Conservation (phyloP, 2,797 vertebrate genomes). For the Enteromius paludinosus region DNA sequence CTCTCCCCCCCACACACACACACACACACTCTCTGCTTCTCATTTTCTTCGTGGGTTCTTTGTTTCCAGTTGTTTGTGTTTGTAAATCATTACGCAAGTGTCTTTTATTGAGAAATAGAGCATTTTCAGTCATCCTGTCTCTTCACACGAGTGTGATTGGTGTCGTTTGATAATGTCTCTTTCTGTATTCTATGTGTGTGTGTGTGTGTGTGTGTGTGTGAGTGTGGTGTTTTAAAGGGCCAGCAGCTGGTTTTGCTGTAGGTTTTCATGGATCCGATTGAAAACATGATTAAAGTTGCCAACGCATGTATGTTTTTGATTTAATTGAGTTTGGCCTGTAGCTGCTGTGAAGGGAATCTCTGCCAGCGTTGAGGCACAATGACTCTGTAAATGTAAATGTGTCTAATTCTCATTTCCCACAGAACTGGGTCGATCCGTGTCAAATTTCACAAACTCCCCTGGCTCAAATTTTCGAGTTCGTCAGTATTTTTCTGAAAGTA, state of each 20-base stretch:
- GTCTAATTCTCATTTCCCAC: background rate
- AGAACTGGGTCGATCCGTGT: no score
- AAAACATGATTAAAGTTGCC: background rate
- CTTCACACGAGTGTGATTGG: background rate
- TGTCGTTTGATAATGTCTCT: background rate
- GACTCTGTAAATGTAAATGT: background rate
- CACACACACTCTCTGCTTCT: background rate
- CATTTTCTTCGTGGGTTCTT: background rate
- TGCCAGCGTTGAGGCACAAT: background rate
- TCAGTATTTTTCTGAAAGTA: no score
- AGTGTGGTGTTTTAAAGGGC: background rate
- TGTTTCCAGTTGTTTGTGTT: background rate
- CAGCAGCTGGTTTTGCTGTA: background rate
- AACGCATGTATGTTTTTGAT: background rate
- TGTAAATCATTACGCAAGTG: background rate
- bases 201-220: background rate
- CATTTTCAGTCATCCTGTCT: background rate
- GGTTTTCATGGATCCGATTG: background rate
- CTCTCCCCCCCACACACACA: background rate
- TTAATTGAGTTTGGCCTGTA: background rate
- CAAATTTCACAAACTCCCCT: no score
- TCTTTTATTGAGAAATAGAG: background rate
- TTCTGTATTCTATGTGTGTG: background rate
- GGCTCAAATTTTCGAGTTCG: no score
- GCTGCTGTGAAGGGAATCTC: background rate